A percentile compares a stretch with the other conserved stretches of the same genome.
Evolutionary conservation across 2,888 invertebrate species (phyloP).

Genomic region (Celastrina argiolus): DNA sequence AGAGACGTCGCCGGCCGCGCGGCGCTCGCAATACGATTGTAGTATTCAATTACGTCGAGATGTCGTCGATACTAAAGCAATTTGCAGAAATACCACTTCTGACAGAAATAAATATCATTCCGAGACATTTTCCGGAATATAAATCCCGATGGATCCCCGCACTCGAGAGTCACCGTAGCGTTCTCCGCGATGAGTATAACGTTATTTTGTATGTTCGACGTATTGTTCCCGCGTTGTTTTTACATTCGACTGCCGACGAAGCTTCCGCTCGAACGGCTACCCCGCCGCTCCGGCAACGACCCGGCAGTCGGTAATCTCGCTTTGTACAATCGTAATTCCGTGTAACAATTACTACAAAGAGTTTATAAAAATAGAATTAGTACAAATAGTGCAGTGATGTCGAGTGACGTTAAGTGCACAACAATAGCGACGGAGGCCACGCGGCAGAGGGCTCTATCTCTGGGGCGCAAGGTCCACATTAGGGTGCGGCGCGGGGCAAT

Average conservation of each 20-base stretch:
- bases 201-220: not conserved
- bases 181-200: not conserved
- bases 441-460: not conserved
- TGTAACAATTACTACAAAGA: slow-evolving; percentile 49
- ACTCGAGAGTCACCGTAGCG: not conserved
- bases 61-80: not conserved
- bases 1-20: not conserved
- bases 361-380: slow-evolving; percentile 63
- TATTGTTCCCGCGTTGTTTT: not conserved
- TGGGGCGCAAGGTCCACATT: not conserved
- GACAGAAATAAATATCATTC: not conserved
- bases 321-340: slow-evolving; percentile 41
- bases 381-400: slow-evolving; percentile 56
- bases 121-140: not conserved
- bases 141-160: not conserved
- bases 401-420: slow-evolving; percentile 63
- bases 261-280: not conserved
- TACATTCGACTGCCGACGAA: not conserved
- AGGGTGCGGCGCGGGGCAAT: slow-evolving; percentile 28
- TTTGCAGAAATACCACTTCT: slow-evolving; percentile 4
- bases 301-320: slow-evolving; percentile 34
- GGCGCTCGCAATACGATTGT: not conserved
- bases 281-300: not conserved
- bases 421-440: slow-evolving; percentile 43
- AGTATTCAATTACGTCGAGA: not conserved